phyloP scores from a whole-genome alignment of 2,888 invertebrate genomes.

The Keiferia lycopersicella region DNA sequence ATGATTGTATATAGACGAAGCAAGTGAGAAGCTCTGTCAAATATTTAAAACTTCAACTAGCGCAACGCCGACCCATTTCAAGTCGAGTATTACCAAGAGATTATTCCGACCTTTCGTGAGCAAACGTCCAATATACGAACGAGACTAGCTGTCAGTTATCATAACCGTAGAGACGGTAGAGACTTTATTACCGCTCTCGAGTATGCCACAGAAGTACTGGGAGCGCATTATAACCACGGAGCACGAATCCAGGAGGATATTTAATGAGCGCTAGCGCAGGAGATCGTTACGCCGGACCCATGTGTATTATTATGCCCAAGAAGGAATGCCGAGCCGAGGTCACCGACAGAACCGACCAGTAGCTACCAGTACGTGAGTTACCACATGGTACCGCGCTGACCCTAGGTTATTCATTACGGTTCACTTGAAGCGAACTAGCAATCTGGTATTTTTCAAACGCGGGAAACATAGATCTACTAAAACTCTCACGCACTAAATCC shows the following conservation, averaged over 20 bases:
- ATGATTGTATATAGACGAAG: no score
- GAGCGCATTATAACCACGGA: conserved; percentile 50
- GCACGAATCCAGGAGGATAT: conserved; percentile 59
- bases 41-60: conserved; percentile 20
- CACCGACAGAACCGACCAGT: conserved; percentile 66
- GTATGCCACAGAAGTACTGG: conserved; percentile 45
- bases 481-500: conserved; percentile 10
- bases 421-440: conserved; percentile 19
- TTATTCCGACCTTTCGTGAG: conserved; percentile 26
- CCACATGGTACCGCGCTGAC: conserved; percentile 48
- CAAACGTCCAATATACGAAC: conserved; percentile 24
- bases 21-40: not conserved
- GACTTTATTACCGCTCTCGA: conserved; percentile 33
- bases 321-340: conserved; percentile 75
- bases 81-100: conserved; percentile 20
- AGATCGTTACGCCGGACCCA: conserved; percentile 67
- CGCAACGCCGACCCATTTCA: conserved; percentile 17
- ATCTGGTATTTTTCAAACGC: conserved; percentile 15
- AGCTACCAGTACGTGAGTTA: conserved; percentile 51
- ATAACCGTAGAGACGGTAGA: conserved; percentile 30
- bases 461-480: not conserved
- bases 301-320: conserved; percentile 78
- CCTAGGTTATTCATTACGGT: conserved; percentile 46
- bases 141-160: conserved; percentile 27
- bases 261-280: conserved; percentile 67